These are phyloP conservation scores for Aphelenchoides besseyi DNA, from an alignment of 1,140 invertebrate genomes.

Conservation along the genomic window DNA sequence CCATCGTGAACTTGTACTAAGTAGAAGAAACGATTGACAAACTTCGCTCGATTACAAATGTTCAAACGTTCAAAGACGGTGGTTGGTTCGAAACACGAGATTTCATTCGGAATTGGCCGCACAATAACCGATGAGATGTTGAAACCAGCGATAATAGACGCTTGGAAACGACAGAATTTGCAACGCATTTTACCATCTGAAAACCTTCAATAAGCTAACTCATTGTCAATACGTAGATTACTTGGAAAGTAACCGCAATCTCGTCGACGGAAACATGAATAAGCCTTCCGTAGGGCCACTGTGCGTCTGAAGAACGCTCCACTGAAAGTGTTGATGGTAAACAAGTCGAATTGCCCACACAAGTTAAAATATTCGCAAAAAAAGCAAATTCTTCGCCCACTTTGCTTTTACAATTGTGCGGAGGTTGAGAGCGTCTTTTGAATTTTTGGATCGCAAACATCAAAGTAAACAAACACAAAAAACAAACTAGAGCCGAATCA, in stretches of 20 bases:
- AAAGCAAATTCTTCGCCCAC: too few species aligned
- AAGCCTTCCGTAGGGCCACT: not conserved
- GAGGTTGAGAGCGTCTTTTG: too few species aligned
- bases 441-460: not conserved
- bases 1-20: not conserved
- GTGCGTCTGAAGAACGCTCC: not conserved
- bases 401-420: too few species aligned
- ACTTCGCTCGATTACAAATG: not conserved
- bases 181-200: slow-evolving; percentile 4
- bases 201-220: not conserved
- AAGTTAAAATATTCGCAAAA: too few species aligned
- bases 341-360: too few species aligned
- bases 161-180: slow-evolving; percentile 4
- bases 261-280: not conserved
- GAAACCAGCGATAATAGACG: not conserved
- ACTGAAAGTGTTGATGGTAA: too few species aligned
- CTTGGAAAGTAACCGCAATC: not conserved
- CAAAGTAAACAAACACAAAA: too few species aligned
- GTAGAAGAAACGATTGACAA: slow-evolving; percentile 8
- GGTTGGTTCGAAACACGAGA: not conserved
- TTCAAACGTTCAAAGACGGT: not conserved
- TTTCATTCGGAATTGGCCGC: slow-evolving; percentile 8
- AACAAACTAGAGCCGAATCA: too few species aligned
- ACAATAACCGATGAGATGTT: not conserved
- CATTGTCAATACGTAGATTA: too few species aligned